Base-by-base conservation (phyloP, 1,140 invertebrate species). In the Cherax quadricarinatus region DNA sequence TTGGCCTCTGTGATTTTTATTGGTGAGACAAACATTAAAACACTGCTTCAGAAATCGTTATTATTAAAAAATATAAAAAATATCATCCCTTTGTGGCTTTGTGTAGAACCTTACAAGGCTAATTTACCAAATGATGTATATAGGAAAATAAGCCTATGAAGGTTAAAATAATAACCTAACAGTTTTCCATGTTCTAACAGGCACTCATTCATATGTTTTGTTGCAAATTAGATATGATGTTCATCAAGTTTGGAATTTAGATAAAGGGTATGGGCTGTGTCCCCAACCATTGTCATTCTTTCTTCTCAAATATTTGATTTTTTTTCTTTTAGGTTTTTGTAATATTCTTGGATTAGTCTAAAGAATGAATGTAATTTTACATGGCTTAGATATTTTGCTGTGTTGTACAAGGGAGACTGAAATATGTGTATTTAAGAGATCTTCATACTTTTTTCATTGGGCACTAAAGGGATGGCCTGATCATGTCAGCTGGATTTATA, bases 51-150 rank as follows among this genome's bases (percentile, higher is more conserved):
- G 53, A 82, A 78, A 73, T 78, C 30, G 49, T 18, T 21, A 24
- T 24, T 21, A 48, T 16, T 14, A 66, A 57, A 78, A 24, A 24
- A 53, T 66, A 78, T 30, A 10, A 14, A 16, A 81, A 73, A 62
- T 49, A 57, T 88, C 86, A 90, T 84, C 51, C 70, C 51, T 84
- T 90, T 85, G 70, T 85, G 83, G 88, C 88, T 66, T 83, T 78
- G 41, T 66, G 62, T 84, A 78, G 66, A 82, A 81, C 60, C 73
- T 66, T 21, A 24, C 48, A 48, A 90, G 82, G 88, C 41, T 83
- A 24, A 24, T 85, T 66, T 89, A 82, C 81, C 62, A 49, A 57
- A 62, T 88, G 78, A 41, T 88, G 86, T 88, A 80, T 60, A 53
- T 78, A 80, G 86, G 86, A 88, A 79, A 79, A 79, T 88, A 60